Conservation (phyloP, 2,888 invertebrate genomes). For the Drosophila siamana region DNA sequence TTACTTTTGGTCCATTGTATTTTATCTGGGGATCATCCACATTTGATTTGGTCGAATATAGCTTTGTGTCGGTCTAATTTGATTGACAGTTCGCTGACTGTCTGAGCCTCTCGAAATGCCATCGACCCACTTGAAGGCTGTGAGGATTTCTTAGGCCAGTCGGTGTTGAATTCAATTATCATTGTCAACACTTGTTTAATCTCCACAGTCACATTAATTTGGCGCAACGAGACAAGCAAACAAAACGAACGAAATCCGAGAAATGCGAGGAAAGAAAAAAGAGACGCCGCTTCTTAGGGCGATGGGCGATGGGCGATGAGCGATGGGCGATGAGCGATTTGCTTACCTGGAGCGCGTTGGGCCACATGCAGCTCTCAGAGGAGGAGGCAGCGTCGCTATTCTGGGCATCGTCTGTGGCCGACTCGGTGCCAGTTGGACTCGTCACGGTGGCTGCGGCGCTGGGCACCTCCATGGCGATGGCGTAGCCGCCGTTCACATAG, state of each 20-base stretch:
- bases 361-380: conserved; percentile 88
- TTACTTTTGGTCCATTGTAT: too few relatives aligned
- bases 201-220: conserved; percentile 23
- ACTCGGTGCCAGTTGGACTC: conserved; percentile 37
- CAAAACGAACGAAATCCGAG: conserved; percentile 1
- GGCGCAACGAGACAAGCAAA: conserved; percentile 1
- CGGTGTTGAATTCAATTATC: conserved; percentile 18
- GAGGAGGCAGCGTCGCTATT: conserved; percentile 65
- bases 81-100: conserved; percentile 3
- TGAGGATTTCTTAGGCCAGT: conserved; percentile 1
- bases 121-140: conserved; percentile 1
- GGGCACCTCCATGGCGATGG: conserved; percentile 45
- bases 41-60: background rate
- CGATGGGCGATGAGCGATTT: background rate
- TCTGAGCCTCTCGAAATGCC: background rate
- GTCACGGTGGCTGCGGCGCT: conserved; percentile 45
- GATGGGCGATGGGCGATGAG: too few relatives aligned
- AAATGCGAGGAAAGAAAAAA: conserved; percentile 1
- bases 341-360: conserved; percentile 91
- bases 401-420: conserved; percentile 42
- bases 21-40: background rate
- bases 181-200: conserved; percentile 23
- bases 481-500: conserved; percentile 75
- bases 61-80: background rate
- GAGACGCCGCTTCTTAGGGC: background rate